Base-by-base conservation (phyloP, 2,797 vertebrate genomes). In the Numenius phaeopus region DNA sequence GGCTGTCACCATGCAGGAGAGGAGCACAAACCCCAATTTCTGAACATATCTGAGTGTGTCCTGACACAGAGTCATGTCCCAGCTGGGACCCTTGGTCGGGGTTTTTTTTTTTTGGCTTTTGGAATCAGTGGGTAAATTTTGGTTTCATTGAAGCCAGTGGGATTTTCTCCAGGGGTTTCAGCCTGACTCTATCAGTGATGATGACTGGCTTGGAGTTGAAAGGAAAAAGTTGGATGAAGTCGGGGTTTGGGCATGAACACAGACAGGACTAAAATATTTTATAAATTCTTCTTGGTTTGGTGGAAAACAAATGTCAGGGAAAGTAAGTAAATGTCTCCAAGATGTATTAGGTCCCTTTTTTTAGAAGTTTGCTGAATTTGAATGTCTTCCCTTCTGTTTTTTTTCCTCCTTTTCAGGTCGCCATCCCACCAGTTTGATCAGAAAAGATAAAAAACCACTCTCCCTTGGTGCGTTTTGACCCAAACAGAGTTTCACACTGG, bases 101-200 rank as follows among this genome's bases (percentile, higher is more conserved):
- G 52, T 20, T 8, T 42, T 32, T 58, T 32, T 58, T 18, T 11
- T 49, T n/a, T n/a, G 14, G 2, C 17, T 50, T 70, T 80, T 46
- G 75, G 73, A 47, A 29, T 47, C 62, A 69, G 40, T 11, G 57
- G 57, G 47, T 64, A 16, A 75, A 42, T 83, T n/a, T 26, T 17
- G n/a, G 40, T 32, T 80, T 78, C 37, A 11, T 7, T 83, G 64
- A 83, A 89, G 55, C 32, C n/a, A n/a, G 15, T n/a, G 75, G 44
- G 79, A 64, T 76, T 91, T 80, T 84, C 84, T 80, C 52, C 84
- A 52, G 40, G 47, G 79, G 44, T 77, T 83, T 90, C 83, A 90
- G 80, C 61, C 73, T 26, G n/a, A 22, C 21, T 80, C 37, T 40
- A 16, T 83, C 77, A 37, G 32, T 39, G 66, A 72, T 64, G 83